Evolutionary conservation across 2,888 invertebrate genomes (phyloP).

Genomic region (Agonopterix subpropinquella): DNA sequence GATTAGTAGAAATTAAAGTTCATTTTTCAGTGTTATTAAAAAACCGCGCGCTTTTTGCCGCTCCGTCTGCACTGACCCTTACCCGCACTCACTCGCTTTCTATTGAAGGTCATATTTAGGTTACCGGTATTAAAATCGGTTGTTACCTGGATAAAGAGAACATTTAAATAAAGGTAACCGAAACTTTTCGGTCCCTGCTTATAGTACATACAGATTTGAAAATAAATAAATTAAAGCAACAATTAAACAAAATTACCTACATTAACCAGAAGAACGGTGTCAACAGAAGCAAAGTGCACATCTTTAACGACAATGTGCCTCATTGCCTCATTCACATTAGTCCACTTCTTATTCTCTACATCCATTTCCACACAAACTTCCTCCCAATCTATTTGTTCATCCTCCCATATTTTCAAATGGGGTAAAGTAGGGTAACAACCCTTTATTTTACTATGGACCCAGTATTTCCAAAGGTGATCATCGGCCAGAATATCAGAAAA

Average conservation of each 20-base stretch:
- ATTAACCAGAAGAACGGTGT: slow-evolving; percentile 73
- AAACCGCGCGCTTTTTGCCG: too few relatives aligned
- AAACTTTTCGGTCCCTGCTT: too few relatives aligned
- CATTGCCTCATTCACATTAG: slow-evolving; percentile 53
- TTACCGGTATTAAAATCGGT: too few relatives aligned
- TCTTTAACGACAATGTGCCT: slow-evolving; percentile 66
- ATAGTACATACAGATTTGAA: too few relatives aligned
- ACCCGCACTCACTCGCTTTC: too few relatives aligned
- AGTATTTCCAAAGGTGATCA: slow-evolving; percentile 73
- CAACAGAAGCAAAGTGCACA: slow-evolving; percentile 76
- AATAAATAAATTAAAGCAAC: too few relatives aligned
- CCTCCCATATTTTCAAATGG: slow-evolving; percentile 47
- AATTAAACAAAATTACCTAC: slow-evolving; percentile 41
- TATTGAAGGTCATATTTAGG: too few relatives aligned
- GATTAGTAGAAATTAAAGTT: too few relatives aligned
- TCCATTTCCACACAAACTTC: slow-evolving; percentile 77
- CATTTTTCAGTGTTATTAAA: too few relatives aligned
- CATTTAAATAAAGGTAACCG: too few relatives aligned
- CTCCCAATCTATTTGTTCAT: slow-evolving; percentile 69
- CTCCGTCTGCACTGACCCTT: too few relatives aligned
- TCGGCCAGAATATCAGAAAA: slow-evolving; percentile 74
- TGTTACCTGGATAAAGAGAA: too few relatives aligned
- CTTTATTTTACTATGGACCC: slow-evolving; percentile 58
- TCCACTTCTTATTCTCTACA: slow-evolving; percentile 74
- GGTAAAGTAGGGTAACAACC: slow-evolving; percentile 55